A percentile compares a stretch with the other conserved stretches of the same genome.
These are phyloP conservation scores for Aphrocallistes beatrix DNA, from an alignment of 37 sponge, comb jelly and placozoan species.

Conservation along the genomic window DNA sequence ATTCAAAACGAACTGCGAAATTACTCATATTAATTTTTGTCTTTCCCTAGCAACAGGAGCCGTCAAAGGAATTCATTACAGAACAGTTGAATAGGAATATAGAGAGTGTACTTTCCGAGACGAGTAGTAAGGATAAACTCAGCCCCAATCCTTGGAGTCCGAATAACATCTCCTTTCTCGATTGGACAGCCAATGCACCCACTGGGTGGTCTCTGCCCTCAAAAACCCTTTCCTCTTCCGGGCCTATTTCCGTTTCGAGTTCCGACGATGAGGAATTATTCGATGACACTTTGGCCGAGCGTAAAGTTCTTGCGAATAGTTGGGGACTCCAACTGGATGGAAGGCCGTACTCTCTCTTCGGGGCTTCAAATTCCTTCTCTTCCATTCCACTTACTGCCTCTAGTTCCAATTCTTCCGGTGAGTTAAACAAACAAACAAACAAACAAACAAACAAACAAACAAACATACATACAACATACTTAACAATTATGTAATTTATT, in stretches of 20 bases:
- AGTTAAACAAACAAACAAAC: too few relatives aligned
- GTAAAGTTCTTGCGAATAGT: neutral
- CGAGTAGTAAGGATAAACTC: neutral
- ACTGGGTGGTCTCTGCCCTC: neutral
- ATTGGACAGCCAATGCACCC: neutral
- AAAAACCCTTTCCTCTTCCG: too few relatives aligned
- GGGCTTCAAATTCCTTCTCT: neutral
- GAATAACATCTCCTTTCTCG: neutral
- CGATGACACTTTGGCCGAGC: neutral
- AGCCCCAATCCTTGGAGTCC: neutral
- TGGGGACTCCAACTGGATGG: neutral
- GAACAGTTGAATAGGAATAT: neutral
- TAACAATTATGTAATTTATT: too few relatives aligned
- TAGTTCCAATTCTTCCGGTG: neutral
- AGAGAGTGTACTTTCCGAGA: neutral
- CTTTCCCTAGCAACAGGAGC: neutral
- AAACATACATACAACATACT: too few relatives aligned
- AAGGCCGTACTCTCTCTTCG: neutral
- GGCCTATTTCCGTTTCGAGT: neutral
- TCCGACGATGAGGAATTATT: neutral
- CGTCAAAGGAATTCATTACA: neutral
- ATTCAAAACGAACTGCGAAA: too few relatives aligned
- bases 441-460: too few relatives aligned
- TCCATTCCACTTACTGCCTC: neutral
- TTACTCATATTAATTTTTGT: neutral